phyloP scores from a whole-genome alignment of 2,888 invertebrate species.

The Tribolium freemani region DNA sequence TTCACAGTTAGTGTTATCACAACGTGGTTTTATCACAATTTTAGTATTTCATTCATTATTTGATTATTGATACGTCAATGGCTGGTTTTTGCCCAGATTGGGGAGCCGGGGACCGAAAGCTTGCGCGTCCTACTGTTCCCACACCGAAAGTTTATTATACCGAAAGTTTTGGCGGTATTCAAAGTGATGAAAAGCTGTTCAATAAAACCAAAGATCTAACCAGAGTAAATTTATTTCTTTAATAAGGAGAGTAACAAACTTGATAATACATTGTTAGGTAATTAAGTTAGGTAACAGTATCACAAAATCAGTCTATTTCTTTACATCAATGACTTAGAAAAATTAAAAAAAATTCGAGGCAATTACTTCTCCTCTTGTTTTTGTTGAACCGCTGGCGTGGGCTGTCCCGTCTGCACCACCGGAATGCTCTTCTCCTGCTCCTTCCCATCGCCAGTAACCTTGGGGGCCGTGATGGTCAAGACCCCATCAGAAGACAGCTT shows the following conservation, averaged over 20 bases:
- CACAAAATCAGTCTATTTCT: background rate
- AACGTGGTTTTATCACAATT: constrained; percentile 44
- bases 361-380: background rate
- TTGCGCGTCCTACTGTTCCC: no score
- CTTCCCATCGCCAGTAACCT: constrained; percentile 66
- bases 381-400: constrained; percentile 16
- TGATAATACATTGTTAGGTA: background rate
- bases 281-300: background rate
- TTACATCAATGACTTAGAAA: background rate
- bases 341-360: background rate
- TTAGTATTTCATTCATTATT: constrained; percentile 45
- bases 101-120: background rate
- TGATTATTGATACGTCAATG: constrained; percentile 35
- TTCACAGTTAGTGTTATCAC: constrained; percentile 16
- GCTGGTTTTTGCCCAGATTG: constrained; percentile 17
- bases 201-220: background rate
- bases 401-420: constrained; percentile 63
- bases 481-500: constrained; percentile 84
- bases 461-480: constrained; percentile 77
- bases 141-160: background rate
- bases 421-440: constrained; percentile 68
- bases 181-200: background rate
- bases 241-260: background rate
- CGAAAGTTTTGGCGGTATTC: background rate
- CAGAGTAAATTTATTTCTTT: background rate